Conservation (phyloP, 2,888 invertebrate genomes). For the Drosophila quinaria region DNA sequence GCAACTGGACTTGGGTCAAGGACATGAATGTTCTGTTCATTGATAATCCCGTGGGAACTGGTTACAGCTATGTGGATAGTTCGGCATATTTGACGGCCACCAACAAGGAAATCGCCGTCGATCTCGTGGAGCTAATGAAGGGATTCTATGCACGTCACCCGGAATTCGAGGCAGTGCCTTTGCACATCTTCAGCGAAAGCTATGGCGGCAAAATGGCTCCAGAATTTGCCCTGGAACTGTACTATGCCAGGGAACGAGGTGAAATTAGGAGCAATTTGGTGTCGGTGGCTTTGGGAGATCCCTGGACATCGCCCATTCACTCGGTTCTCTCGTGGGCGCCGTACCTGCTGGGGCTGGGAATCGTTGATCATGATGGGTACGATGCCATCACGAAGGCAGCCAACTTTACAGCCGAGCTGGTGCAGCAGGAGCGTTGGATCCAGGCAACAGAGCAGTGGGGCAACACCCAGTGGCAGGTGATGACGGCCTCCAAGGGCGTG, state of each 20-base stretch:
- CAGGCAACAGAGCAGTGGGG: slow-evolving; percentile 89
- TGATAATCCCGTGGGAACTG: slow-evolving; percentile 96
- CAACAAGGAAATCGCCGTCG: slow-evolving; percentile 90
- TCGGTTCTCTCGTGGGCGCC: slow-evolving; percentile 94
- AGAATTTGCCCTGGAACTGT: slow-evolving; percentile 89
- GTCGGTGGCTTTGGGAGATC: slow-evolving; percentile 94
- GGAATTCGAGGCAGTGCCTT: slow-evolving; percentile 90
- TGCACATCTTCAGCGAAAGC: slow-evolving; percentile 95
- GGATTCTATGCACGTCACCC: slow-evolving; percentile 89
- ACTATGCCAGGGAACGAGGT: slow-evolving; percentile 88
- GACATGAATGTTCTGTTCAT: slow-evolving; percentile 94
- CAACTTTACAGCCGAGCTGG: slow-evolving; percentile 87
- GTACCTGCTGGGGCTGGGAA: slow-evolving; percentile 90
- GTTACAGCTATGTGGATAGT: slow-evolving; percentile 92
- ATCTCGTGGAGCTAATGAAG: slow-evolving; percentile 91
- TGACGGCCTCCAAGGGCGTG: slow-evolving; percentile 88
- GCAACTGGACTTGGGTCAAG: slow-evolving; percentile 91
- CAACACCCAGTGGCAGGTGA: slow-evolving; percentile 88
- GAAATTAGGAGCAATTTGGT: slow-evolving; percentile 89
- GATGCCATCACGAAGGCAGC: slow-evolving; percentile 88
- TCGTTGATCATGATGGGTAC: slow-evolving; percentile 90
- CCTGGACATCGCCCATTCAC: slow-evolving; percentile 96
- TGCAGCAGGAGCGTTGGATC: slow-evolving; percentile 87
- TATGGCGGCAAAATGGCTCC: slow-evolving; percentile 98
- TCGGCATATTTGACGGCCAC: slow-evolving; percentile 86